These are phyloP conservation scores for Conger conger DNA, from an alignment of 2,113 vertebrate species.

Conservation along the genomic window DNA sequence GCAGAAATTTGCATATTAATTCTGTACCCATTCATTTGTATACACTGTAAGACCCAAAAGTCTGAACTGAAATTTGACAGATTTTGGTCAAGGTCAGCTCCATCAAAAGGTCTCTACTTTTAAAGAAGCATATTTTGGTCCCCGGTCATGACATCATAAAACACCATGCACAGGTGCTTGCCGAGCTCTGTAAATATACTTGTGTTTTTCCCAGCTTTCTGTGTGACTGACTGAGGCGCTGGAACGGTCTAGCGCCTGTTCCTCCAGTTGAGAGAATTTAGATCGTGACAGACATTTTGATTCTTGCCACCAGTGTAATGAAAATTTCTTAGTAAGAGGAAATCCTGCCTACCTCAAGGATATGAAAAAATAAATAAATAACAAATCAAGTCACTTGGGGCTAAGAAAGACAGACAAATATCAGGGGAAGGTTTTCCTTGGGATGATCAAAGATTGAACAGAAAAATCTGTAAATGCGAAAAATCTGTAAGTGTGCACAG, in stretches of 20 bases:
- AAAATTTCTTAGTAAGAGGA: background rate
- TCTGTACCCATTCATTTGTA: background rate
- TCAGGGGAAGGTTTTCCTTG: background rate
- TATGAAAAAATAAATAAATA: no score
- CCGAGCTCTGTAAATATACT: background rate
- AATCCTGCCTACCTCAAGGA: background rate
- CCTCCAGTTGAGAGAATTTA: background rate
- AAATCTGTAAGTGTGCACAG: background rate
- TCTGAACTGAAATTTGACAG: no score
- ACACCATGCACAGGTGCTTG: background rate
- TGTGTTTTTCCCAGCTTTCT: background rate
- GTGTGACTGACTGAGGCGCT: background rate
- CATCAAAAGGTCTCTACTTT: no score
- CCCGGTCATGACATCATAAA: background rate
- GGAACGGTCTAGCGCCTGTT: background rate
- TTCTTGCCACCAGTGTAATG: background rate
- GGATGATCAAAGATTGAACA: background rate
- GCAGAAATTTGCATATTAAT: background rate
- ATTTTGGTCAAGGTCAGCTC: no score
- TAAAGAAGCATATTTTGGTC: no score
- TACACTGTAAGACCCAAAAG: no score
- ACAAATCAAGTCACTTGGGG: background rate
- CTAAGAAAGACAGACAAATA: background rate
- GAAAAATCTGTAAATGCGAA: background rate
- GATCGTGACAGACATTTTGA: background rate